These are phyloP conservation scores for Laspeyria flexula DNA, from an alignment of 2,888 invertebrate species.

Conservation along the genomic window DNA sequence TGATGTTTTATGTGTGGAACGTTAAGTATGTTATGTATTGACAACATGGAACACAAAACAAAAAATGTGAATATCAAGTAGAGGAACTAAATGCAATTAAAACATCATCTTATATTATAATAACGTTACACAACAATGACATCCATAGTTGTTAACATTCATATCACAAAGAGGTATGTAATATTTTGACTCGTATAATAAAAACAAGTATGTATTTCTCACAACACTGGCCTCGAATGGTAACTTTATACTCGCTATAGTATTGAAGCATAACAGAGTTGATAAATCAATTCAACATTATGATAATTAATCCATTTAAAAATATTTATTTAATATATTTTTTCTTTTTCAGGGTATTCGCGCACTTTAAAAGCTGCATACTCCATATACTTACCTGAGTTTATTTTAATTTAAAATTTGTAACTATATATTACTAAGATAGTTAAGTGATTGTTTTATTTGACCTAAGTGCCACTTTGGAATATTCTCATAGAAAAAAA, in stretches of 20 bases:
- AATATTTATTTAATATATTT: not conserved
- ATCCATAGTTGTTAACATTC: too few species aligned
- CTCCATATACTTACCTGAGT: conserved; percentile 38
- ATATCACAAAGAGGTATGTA: too few species aligned
- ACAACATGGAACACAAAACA: too few species aligned
- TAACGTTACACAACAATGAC: not conserved
- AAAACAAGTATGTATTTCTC: not conserved
- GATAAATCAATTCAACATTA: not conserved
- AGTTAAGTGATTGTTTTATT: conserved; percentile 47
- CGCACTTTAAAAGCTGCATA: conserved; percentile 60
- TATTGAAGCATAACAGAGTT: too few species aligned
- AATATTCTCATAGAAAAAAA: conserved; percentile 43
- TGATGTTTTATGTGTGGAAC: too few species aligned
- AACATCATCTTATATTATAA: not conserved
- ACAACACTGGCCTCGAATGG: not conserved
- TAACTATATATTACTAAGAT: conserved; percentile 37
- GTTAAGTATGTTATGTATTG: too few species aligned
- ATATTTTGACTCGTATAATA: not conserved
- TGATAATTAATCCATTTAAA: not conserved
- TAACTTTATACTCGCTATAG: too few species aligned
- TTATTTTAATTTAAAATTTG: conserved; percentile 35
- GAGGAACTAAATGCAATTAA: not conserved
- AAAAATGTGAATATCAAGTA: too few species aligned
- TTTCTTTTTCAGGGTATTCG: conserved; percentile 70
- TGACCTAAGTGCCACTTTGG: conserved; percentile 60